Base-by-base conservation (phyloP, 2,888 invertebrate genomes). In the Masnerella sp. region DNA sequence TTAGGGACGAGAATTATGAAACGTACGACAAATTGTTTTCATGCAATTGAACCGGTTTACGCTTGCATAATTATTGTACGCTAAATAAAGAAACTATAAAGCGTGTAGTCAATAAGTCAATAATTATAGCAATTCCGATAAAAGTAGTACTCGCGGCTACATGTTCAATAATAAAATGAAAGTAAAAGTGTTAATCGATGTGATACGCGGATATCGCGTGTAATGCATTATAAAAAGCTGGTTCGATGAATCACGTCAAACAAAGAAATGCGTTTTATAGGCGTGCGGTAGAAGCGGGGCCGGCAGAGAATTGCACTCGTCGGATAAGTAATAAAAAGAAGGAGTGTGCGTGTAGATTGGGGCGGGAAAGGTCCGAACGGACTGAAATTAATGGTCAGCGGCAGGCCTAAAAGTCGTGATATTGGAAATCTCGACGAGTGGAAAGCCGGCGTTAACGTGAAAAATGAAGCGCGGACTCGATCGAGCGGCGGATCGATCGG, bases 301-400 rank as follows among this genome's bases (percentile, higher is more conserved):
- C n/a, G n/a, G n/a, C n/a, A n/a, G 52, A 36, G 62, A 28, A 51
- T 54, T 34, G 70, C 51, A 61, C 17, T 49, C 62, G 70, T 54
- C 45, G 71, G 70, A 51, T 71, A 71, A 58, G 71, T 71, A 71
- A 71, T 71, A 71, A 71, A 71, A 71, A 71, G 58, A 51, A 69
- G 54, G 68, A 59, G 40, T 14, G 18, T 40, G 40, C 38, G 54
- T 54, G n/a, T n/a, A n/a, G n/a, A n/a, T n/a, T 17, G 20, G 47
- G 15, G 12, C 30, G 30, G 45, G 49, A 25, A 5, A 25, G 7
- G 4, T 25, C 7, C 25, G 7, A 25, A 36, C 5, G 36, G 4
- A n/a, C 12, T 64, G 45, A 52, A 71, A 72, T 72, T 72, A 65
- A 67, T 72, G 72, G 72, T 72, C 71, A 71, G 45, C 65, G 45